A percentile compares a stretch with the other conserved stretches of the same genome.
Evolutionary conservation across 2,797 vertebrate genomes (phyloP).

Genomic region (Fistularia tabacaria): DNA sequence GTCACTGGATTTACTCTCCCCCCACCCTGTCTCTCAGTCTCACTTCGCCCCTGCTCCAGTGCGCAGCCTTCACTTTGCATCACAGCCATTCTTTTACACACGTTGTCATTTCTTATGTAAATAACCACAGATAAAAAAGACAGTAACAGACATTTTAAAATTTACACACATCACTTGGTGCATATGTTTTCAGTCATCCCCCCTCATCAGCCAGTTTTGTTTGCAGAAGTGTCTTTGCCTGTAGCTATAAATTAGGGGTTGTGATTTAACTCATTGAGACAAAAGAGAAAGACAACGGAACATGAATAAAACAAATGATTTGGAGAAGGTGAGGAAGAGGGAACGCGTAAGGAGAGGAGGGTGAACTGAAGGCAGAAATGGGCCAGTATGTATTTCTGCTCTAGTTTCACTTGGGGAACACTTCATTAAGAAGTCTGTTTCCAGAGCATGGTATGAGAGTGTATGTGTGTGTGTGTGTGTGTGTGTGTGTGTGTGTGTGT

Average conservation of each 20-base stretch:
- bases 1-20: slow-evolving; percentile 68
- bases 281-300: slow-evolving; percentile 73
- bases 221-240: slow-evolving; percentile 68
- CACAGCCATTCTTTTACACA: slow-evolving; percentile 68
- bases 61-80: slow-evolving; percentile 59
- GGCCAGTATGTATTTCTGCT: slow-evolving; percentile 78
- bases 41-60: slow-evolving; percentile 31
- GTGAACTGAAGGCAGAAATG: slow-evolving; percentile 71
- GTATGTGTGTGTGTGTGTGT: slow-evolving; percentile 28
- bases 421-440: slow-evolving; percentile 85
- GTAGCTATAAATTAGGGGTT: slow-evolving; percentile 70
- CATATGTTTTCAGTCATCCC: slow-evolving; percentile 66
- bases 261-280: slow-evolving; percentile 73
- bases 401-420: slow-evolving; percentile 73
- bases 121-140: slow-evolving; percentile 70
- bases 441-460: slow-evolving; percentile 53
- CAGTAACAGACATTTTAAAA: slow-evolving; percentile 68
- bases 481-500: slow-evolving; percentile 24
- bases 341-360: slow-evolving; percentile 49
- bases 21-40: slow-evolving; percentile 8
- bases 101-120: slow-evolving; percentile 73
- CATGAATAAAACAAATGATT: slow-evolving; percentile 75
- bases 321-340: slow-evolving; percentile 61
- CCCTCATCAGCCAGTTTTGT: slow-evolving; percentile 67
- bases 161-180: slow-evolving; percentile 54